Evolutionary conservation across 1,140 invertebrate genomes (phyloP).

Genomic region (Eciton burchellii): DNA sequence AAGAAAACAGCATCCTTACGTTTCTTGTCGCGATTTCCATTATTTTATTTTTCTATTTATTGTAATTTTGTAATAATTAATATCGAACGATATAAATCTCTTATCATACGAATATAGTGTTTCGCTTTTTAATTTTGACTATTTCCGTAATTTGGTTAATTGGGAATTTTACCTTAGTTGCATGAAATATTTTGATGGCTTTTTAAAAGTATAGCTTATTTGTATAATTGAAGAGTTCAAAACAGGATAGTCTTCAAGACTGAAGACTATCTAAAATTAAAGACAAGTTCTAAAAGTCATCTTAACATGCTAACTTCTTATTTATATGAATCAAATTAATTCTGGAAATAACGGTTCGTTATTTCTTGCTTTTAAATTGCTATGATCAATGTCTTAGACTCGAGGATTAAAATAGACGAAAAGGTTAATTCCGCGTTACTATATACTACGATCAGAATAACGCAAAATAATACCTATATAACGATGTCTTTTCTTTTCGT

Average conservation of each 20-base stretch:
- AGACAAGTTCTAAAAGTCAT: slow-evolving; percentile 8
- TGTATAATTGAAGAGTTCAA: not conserved
- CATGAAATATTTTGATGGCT: not conserved
- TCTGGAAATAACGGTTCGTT: slow-evolving; percentile 31
- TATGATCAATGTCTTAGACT: not conserved
- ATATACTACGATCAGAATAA: not conserved
- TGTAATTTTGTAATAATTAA: not conserved
- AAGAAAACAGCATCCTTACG: not conserved
- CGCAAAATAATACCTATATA: not conserved
- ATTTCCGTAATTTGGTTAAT: slow-evolving; percentile 1
- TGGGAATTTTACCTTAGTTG: not conserved
- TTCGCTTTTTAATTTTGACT: not conserved
- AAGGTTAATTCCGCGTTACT: not conserved
- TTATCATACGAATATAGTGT: not conserved
- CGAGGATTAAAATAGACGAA: not conserved
- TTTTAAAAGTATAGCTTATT: not conserved
- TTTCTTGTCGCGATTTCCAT: not conserved
- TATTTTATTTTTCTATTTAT: not conserved
- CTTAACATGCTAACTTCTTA: not conserved
- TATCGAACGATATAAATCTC: not conserved
- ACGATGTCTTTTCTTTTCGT: not conserved
- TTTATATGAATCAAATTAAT: slow-evolving; percentile 27
- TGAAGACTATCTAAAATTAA: not conserved
- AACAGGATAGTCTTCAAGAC: not conserved
- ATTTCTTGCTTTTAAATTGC: slow-evolving; percentile 24